Evolutionary conservation across 2,797 vertebrate species (phyloP), one percentile per base, ranked within the genome.

Genomic region (Sebastes alutus): DNA sequence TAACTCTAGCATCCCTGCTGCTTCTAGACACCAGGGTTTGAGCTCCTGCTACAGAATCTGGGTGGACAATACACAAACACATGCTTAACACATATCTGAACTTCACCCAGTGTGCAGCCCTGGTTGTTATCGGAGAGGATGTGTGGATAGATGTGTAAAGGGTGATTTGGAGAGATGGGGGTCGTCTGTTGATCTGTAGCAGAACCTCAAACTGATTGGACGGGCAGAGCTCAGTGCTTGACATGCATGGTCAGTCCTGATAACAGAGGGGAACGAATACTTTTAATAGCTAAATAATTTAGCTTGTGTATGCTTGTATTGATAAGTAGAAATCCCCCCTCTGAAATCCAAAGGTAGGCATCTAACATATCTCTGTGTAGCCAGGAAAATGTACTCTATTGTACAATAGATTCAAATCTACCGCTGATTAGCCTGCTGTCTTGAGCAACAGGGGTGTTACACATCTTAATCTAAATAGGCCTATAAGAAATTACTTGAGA

Each of bases 171-270:
- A 70, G 73, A 82, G 72, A 67, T 46, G 72, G 69, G 65, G 69
- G 73, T 85, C 46, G 12, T 86, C 84, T 91, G 74, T 90, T 88
- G 86, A 87, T 97, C 96, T 97, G 98, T 98, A 97, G 98, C 97
- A 99, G 97, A 98, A 99, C 95, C 97, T 98, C 97, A 98, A 97
- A 97, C 93, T 95, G 92, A 95, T 94, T 95, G 95, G 96, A 96
- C 93, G 95, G 95, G 96, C 97, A 96, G 96, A 97, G 96, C 96
- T 98, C 95, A 96, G 94, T 97, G 97, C 96, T 98, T 98, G 96
- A 97, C 92, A 92, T 97, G 97, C 97, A 99, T 99, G 98, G 94
- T 92, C 65, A 92, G 68, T 78, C 22, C 63, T 76, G 73, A 85
- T 80, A 81, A 74, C 60, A 69, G 76, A 80, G 86, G 68, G 67